Evolutionary conservation across 2,113 vertebrate genomes (phyloP).

Genomic region (Phodopus roborovskii): DNA sequence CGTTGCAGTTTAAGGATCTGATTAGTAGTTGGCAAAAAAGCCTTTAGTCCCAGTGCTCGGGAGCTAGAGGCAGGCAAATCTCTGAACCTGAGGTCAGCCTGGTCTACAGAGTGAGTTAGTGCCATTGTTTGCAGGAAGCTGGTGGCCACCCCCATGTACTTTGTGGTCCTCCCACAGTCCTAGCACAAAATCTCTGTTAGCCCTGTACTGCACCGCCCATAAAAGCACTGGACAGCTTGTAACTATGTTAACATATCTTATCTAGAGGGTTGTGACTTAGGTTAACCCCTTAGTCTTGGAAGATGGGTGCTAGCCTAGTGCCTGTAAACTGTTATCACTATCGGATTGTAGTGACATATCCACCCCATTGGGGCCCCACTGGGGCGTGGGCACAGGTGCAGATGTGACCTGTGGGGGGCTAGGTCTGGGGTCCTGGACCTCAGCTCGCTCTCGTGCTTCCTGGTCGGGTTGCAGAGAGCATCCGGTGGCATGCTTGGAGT

Average conservation of each 20-base stretch:
- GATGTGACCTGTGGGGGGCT: no score
- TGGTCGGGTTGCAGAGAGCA: no score
- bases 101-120: background rate
- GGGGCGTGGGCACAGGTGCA: no score
- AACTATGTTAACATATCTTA: background rate
- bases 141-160: background rate
- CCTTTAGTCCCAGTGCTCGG: background rate
- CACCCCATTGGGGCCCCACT: no score
- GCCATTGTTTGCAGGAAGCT: background rate
- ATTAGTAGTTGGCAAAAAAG: background rate
- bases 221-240: background rate
- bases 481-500: no score
- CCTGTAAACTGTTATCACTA: background rate
- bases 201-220: background rate
- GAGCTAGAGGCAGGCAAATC: background rate
- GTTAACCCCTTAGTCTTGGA: background rate
- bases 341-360: background rate
- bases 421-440: no score
- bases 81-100: background rate
- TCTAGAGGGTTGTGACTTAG: background rate
- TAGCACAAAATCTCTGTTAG: background rate
- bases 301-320: background rate
- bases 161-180: background rate
- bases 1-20: background rate
- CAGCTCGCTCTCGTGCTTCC: no score